Evolutionary conservation across 2,797 vertebrate species (phyloP).

Genomic region (Sylvia borin): DNA sequence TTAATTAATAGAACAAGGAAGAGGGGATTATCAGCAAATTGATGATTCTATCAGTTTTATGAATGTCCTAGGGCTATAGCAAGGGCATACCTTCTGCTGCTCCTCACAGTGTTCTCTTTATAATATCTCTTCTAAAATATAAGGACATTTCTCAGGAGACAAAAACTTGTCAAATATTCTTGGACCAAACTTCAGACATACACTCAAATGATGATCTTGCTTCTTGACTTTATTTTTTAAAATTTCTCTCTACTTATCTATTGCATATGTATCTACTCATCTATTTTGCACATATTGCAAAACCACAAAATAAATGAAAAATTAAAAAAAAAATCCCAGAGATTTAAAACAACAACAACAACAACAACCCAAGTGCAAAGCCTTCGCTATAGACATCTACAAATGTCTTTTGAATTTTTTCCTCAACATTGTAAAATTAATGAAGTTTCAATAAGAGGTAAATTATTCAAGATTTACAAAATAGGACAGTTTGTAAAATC

Average conservation of each 20-base stretch:
- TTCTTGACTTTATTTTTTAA: background rate
- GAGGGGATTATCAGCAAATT: background rate
- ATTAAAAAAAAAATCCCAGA: background rate
- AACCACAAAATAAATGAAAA: background rate
- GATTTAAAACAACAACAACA: background rate
- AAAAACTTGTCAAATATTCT: background rate
- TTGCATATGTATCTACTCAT: background rate
- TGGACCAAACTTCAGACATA: background rate
- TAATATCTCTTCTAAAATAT: background rate
- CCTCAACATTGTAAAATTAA: background rate
- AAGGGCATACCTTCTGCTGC: background rate
- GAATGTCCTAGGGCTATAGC: background rate
- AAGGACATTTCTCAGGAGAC: background rate
- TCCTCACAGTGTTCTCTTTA: background rate
- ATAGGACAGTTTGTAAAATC: background rate
- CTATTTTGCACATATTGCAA: background rate
- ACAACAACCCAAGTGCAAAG: background rate
- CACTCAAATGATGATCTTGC: background rate
- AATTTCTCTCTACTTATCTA: background rate
- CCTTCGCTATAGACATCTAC: background rate
- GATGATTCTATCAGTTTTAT: background rate
- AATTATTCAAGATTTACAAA: background rate
- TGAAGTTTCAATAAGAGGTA: background rate
- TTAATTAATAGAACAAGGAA: background rate
- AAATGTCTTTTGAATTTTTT: background rate